A percentile compares a stretch with the other conserved stretches of the same genome.
Conservation (phyloP, 2,888 invertebrate genomes). For the Drosophila antonietae region DNA sequence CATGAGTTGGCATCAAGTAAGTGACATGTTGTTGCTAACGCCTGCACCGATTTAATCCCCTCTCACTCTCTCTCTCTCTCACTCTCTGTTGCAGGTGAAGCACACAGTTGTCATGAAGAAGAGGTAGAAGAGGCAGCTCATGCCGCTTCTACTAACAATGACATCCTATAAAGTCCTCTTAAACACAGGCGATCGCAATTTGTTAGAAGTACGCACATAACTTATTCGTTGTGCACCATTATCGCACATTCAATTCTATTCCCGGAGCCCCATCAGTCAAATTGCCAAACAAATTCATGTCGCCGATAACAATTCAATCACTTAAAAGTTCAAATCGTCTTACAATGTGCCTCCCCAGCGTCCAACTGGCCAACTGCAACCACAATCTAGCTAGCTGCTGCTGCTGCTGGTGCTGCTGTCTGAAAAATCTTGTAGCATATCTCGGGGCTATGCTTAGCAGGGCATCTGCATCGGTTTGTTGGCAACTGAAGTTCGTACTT, state of each 20-base stretch:
- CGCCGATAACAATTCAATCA: constrained; percentile 73
- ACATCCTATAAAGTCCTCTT: not conserved
- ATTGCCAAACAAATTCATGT: constrained; percentile 58
- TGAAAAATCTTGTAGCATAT: constrained; percentile 13
- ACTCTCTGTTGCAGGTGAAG: constrained; percentile 20
- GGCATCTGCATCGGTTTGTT: constrained; percentile 54
- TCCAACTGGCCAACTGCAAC: constrained; percentile 31
- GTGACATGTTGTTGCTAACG: constrained; percentile 33
- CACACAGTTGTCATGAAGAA: constrained; percentile 1
- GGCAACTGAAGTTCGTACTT: constrained; percentile 48
- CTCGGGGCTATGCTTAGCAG: constrained; percentile 34
- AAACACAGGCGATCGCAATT: not conserved
- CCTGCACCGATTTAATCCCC: constrained; percentile 27
- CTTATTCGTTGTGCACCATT: constrained; percentile 1
- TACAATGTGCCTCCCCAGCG: constrained; percentile 54
- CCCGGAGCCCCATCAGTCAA: constrained; percentile 34
- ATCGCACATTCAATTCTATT: not conserved
- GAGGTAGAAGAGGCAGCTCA: too few species aligned
- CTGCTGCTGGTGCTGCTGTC: constrained; percentile 2
- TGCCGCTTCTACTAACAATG: not conserved
- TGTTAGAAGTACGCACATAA: constrained; percentile 9
- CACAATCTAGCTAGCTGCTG: not conserved
- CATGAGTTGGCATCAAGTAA: constrained; percentile 42
- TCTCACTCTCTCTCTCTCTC: not conserved
- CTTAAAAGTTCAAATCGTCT: constrained; percentile 68